phyloP scores from a whole-genome alignment of 2,113 vertebrate genomes.

The Meleagris gallopavo region DNA sequence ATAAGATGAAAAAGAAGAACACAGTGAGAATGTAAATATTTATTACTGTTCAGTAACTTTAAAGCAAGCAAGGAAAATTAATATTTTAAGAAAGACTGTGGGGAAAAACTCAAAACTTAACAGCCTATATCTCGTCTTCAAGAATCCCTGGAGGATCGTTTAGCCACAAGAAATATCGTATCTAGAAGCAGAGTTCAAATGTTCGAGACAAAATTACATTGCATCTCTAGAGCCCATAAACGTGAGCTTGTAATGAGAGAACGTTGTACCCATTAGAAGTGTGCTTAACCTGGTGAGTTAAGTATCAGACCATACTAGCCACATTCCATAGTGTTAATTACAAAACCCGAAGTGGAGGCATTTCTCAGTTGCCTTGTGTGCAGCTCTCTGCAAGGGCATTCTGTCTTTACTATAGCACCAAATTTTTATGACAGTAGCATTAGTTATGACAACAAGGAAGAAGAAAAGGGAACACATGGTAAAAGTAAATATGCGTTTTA shows the following conservation, averaged over 20 bases:
- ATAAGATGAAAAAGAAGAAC: constrained; percentile 45
- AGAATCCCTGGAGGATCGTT: background rate
- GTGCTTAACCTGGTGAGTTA: background rate
- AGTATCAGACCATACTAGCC: background rate
- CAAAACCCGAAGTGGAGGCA: background rate
- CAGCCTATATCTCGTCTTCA: background rate
- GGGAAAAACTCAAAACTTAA: background rate
- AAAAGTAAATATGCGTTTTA: background rate
- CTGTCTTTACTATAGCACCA: background rate
- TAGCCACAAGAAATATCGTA: background rate
- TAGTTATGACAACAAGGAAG: background rate
- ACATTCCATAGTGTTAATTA: background rate
- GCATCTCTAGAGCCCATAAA: background rate
- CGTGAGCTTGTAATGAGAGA: background rate
- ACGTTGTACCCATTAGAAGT: background rate
- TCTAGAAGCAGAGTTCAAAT: background rate
- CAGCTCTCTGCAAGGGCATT: background rate
- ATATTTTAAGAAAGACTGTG: background rate
- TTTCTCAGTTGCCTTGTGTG: background rate
- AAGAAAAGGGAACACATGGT: background rate
- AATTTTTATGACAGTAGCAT: background rate
- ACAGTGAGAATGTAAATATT: constrained; percentile 29
- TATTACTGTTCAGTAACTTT: constrained; percentile 12
- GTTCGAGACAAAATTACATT: background rate
- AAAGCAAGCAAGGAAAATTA: background rate